Percentiles rank a stretch among this genome's conserved stretches.
Evolutionary conservation across 2,113 vertebrate species (phyloP).

Genomic region (Oncorhynchus nerka): DNA sequence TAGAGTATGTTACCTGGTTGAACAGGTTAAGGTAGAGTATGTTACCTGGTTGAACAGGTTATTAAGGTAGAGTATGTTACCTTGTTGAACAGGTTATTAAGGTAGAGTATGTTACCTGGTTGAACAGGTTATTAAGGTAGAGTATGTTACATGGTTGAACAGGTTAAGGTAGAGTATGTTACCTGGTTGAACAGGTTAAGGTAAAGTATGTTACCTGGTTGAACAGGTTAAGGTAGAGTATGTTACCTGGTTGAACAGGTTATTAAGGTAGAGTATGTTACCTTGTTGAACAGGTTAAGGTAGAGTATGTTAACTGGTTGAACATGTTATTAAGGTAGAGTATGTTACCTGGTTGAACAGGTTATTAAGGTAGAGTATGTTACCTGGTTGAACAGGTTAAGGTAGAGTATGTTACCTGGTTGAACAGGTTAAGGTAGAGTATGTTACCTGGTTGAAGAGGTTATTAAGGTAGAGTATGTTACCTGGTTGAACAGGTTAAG

Average conservation of each 20-base stretch:
- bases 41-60: too few relatives aligned
- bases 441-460: too few relatives aligned
- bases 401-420: conserved; percentile 77
- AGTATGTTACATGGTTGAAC: conserved; percentile 83
- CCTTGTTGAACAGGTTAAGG: too few relatives aligned
- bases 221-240: too few relatives aligned
- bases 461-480: conserved; percentile 1
- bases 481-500: conserved; percentile 86
- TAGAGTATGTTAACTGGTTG: conserved; percentile 77
- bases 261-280: too few relatives aligned
- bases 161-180: conserved; percentile 56
- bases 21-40: too few relatives aligned
- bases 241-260: conserved; percentile 87
- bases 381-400: too few relatives aligned
- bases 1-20: too few relatives aligned
- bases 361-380: not conserved
- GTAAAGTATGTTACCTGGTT: too few relatives aligned
- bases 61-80: too few relatives aligned
- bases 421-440: conserved; percentile 70
- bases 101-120: conserved; percentile 77
- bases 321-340: too few relatives aligned
- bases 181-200: conserved; percentile 86
- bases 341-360: conserved; percentile 86
- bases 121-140: conserved; percentile 71
- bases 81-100: too few relatives aligned